These are phyloP conservation scores for Clostera curtula DNA, from an alignment of 2,888 invertebrate genomes.

Conservation along the genomic window DNA sequence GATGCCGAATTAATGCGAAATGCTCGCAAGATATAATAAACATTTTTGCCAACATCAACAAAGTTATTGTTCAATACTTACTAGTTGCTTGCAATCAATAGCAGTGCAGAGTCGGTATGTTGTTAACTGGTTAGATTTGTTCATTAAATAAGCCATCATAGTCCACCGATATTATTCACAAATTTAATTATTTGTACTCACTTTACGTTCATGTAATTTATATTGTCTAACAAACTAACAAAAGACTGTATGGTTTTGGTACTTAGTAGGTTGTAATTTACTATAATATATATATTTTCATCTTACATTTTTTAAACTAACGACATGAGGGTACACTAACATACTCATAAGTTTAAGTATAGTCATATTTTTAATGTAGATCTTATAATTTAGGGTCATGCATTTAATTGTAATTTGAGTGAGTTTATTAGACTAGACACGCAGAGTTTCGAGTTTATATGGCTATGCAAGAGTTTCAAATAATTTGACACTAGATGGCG, in stretches of 20 bases:
- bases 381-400: constrained; percentile 15
- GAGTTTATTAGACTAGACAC: constrained; percentile 4
- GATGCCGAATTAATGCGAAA: too few relatives aligned
- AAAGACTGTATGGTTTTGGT: constrained; percentile 39
- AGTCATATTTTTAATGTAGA: constrained; percentile 14
- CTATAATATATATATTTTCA: constrained; percentile 8
- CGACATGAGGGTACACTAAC: constrained; percentile 20
- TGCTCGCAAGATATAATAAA: too few relatives aligned
- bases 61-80: too few relatives aligned
- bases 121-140: too few relatives aligned
- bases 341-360: constrained; percentile 27
- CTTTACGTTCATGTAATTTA: too few relatives aligned
- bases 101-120: too few relatives aligned
- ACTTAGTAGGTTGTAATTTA: constrained; percentile 23
- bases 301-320: constrained; percentile 8
- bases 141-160: constrained; percentile 33
- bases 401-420: constrained; percentile 25
- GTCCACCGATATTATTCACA: constrained; percentile 45
- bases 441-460: too few relatives aligned
- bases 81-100: too few relatives aligned
- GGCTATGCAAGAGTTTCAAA: too few relatives aligned
- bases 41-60: too few relatives aligned
- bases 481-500: too few relatives aligned
- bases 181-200: too few relatives aligned
- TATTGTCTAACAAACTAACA: constrained; percentile 9